phyloP scores from a whole-genome alignment of 2,888 invertebrate genomes.

The Masnerella sp. region DNA sequence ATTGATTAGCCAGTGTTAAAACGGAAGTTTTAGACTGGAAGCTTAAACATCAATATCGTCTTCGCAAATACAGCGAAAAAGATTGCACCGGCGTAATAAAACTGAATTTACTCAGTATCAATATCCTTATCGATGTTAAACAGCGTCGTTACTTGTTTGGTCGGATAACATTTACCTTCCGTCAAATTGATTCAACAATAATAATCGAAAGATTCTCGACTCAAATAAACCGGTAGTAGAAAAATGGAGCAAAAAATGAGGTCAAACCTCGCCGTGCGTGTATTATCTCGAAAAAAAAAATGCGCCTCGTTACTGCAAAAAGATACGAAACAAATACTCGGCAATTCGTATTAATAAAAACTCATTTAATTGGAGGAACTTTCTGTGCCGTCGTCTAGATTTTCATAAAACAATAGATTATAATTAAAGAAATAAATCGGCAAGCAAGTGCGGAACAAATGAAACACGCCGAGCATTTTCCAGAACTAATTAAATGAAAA shows the following conservation, averaged over 20 bases:
- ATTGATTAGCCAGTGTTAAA: too few species aligned
- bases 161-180: constrained; percentile 38
- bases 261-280: not conserved
- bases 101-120: constrained; percentile 27
- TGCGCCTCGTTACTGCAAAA: constrained; percentile 25
- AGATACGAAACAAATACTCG: constrained; percentile 25
- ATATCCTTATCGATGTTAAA: constrained; percentile 35
- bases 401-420: constrained; percentile 59
- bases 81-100: constrained; percentile 18
- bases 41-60: constrained; percentile 22
- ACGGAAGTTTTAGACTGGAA: constrained; percentile 26
- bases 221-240: not conserved
- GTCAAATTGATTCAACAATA: constrained; percentile 21
- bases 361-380: constrained; percentile 50
- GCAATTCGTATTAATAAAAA: constrained; percentile 43
- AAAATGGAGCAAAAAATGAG: constrained; percentile 17
- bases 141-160: constrained; percentile 42
- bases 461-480: constrained; percentile 60
- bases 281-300: constrained; percentile 1
- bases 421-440: constrained; percentile 58
- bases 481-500: constrained; percentile 67
- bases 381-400: constrained; percentile 55
- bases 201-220: constrained; percentile 22
- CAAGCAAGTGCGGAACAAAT: constrained; percentile 58
- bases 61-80: constrained; percentile 34